phyloP scores from a whole-genome alignment of 1,140 invertebrate genomes.

The Yoshiicerus persimilis region DNA sequence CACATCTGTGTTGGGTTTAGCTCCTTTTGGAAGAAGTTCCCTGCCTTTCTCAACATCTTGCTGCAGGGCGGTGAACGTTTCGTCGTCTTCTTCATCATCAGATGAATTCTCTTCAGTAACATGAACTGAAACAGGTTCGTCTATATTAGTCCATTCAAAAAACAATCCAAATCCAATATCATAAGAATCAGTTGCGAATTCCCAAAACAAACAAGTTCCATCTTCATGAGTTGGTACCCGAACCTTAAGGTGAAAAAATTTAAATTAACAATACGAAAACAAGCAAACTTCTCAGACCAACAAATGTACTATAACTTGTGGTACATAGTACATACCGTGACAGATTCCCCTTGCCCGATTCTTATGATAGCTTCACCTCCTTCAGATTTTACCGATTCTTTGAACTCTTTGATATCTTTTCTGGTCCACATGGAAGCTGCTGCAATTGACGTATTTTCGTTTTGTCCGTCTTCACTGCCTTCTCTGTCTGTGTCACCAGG shows the following conservation, averaged over 20 bases:
- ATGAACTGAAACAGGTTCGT: conserved; percentile 73
- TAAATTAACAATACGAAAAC: not conserved
- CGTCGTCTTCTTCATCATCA: conserved; percentile 87
- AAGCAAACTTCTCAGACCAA: no score
- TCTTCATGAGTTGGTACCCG: conserved; percentile 95
- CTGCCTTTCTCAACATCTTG: conserved; percentile 65
- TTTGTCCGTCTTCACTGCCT: conserved; percentile 44
- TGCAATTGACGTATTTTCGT: conserved; percentile 58
- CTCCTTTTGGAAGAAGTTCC: conserved; percentile 58
- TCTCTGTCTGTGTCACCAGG: conserved; percentile 23
- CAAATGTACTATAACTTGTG: not conserved
- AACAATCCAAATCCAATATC: conserved; percentile 98
- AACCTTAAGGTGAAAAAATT: conserved; percentile 58
- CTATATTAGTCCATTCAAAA: conserved; percentile 87
- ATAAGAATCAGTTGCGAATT: conserved; percentile 97
- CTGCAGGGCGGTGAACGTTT: conserved; percentile 53
- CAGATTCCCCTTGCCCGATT: conserved; percentile 95
- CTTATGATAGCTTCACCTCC: conserved; percentile 90
- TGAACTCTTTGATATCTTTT: conserved; percentile 87
- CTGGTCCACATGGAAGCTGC: conserved; percentile 93
- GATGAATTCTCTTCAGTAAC: conserved; percentile 86
- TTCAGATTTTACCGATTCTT: conserved; percentile 80
- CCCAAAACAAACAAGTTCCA: conserved; percentile 96
- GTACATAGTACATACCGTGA: conserved; percentile 68
- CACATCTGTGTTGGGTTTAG: conserved; percentile 46